These are phyloP conservation scores for Nothoprocta perdicaria DNA, from an alignment of 2,113 vertebrate genomes.

Conservation along the genomic window DNA sequence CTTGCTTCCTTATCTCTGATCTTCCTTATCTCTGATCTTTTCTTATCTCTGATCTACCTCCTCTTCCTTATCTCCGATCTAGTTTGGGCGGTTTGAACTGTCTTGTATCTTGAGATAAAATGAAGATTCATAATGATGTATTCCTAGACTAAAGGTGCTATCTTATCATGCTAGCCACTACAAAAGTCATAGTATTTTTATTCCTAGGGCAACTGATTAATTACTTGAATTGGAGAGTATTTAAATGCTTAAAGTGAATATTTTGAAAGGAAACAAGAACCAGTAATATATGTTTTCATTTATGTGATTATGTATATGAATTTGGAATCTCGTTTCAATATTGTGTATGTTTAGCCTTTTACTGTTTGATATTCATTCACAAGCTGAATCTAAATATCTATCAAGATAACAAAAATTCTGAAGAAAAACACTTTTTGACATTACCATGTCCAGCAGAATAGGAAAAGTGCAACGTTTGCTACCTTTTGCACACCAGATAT, in stretches of 20 bases:
- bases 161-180: background rate
- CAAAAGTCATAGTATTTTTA: background rate
- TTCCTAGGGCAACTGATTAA: background rate
- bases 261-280: background rate
- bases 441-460: background rate
- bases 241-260: background rate
- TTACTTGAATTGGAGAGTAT: background rate
- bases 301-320: background rate
- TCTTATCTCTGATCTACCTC: background rate
- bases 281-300: background rate
- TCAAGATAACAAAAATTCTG: background rate
- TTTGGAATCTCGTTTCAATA: background rate
- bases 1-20: background rate
- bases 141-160: background rate
- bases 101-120: background rate
- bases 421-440: background rate
- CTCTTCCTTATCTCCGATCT: background rate
- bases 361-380: background rate
- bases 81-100: background rate
- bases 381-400: background rate
- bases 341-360: background rate
- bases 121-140: background rate
- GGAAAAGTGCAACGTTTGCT: background rate
- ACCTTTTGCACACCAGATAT: background rate
- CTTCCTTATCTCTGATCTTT: background rate